Conservation (phyloP, 2,888 invertebrate species). For the Pilophorus perplexus region DNA sequence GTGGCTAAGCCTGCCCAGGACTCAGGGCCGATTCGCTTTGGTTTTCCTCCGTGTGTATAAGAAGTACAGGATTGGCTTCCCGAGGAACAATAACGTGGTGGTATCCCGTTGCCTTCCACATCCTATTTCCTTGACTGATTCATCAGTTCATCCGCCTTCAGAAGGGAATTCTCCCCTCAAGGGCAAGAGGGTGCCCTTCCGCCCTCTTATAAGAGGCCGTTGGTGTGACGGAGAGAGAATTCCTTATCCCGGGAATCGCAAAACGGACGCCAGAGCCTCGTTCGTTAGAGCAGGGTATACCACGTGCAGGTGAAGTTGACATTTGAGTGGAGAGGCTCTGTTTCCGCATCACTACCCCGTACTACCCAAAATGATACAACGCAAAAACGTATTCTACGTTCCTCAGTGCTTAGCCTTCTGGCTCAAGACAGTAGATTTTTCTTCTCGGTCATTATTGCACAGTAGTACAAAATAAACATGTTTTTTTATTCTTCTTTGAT, state of each 20-base stretch:
- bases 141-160: constrained; percentile 4
- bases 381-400: too few species aligned
- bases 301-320: constrained; percentile 18
- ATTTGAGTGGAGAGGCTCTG: constrained; percentile 13
- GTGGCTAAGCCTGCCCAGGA: constrained; percentile 11
- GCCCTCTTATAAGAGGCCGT: constrained; percentile 2
- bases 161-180: not conserved
- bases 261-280: constrained; percentile 8
- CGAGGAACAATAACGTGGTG: constrained; percentile 14
- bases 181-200: constrained; percentile 13
- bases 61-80: constrained; percentile 20
- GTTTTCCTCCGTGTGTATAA: constrained; percentile 12
- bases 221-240: not conserved
- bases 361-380: too few species aligned
- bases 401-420: too few species aligned
- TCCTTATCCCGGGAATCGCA: constrained; percentile 5
- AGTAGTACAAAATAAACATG: too few species aligned
- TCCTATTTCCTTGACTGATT: not conserved
- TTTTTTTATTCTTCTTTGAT: too few species aligned
- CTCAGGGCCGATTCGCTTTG: constrained; percentile 15
- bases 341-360: constrained; percentile 7
- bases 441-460: too few species aligned
- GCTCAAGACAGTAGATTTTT: too few species aligned
- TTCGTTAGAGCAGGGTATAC: constrained; percentile 5
- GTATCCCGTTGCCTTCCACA: constrained; percentile 20